Percentiles rank a stretch among this genome's conserved stretches.
Evolutionary conservation across 2,888 invertebrate genomes (phyloP).

Genomic region (Gisinianus flammeolus): DNA sequence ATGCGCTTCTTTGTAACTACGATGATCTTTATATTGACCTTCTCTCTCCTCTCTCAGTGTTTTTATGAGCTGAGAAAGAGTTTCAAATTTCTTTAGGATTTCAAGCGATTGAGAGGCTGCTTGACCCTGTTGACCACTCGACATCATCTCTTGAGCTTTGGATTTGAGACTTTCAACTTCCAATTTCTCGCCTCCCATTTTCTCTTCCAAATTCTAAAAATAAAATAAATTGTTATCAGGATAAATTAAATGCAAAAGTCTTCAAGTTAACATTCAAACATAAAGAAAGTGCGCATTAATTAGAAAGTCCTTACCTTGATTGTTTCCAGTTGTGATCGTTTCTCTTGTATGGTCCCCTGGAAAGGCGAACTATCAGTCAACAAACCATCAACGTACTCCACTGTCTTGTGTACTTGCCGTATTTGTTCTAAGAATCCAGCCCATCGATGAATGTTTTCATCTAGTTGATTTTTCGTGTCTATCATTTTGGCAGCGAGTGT

Average conservation of each 20-base stretch:
- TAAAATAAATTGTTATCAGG: not conserved
- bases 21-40: conserved; percentile 85
- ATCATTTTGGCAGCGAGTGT: conserved; percentile 83
- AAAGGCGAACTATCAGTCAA: conserved; percentile 75
- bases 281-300: not conserved
- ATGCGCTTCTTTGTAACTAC: conserved; percentile 87
- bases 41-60: conserved; percentile 78
- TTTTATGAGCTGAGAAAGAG: conserved; percentile 76
- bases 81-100: conserved; percentile 82
- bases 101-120: conserved; percentile 84
- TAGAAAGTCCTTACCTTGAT: conserved; percentile 66
- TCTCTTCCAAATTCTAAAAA: conserved; percentile 75
- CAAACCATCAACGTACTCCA: conserved; percentile 77
- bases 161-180: conserved; percentile 84
- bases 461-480: conserved; percentile 84
- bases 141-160: conserved; percentile 85
- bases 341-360: conserved; percentile 83
- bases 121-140: conserved; percentile 82
- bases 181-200: conserved; percentile 84
- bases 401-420: conserved; percentile 80
- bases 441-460: conserved; percentile 90
- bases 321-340: conserved; percentile 82
- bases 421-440: conserved; percentile 88
- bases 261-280: too few relatives aligned
- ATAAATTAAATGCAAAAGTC: too few relatives aligned